Base-by-base conservation (phyloP, 1,140 invertebrate genomes). In the Melanaphis sacchari region DNA sequence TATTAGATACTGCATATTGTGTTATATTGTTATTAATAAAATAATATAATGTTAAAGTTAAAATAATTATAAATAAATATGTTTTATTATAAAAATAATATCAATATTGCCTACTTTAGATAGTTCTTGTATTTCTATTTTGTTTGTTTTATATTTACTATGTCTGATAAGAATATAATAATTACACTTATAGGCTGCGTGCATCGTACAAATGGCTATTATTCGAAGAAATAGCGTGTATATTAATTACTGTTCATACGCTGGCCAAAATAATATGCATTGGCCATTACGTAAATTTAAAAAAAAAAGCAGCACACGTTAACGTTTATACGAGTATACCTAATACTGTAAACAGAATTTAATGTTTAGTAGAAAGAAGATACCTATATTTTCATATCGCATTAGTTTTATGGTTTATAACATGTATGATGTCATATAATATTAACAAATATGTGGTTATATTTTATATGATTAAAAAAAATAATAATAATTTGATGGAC, bases 201-300 rank as follows among this genome's bases (percentile, higher is more conserved):
- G 11, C 31, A 4, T 0, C 0, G 31, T 15, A 3, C 9, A 9
- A 9, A 11, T 11, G 11, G n/a, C 4, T 31, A 1, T n/a, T 31
- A 31, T 66, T 66, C 15, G 15, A 15, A 66, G 4, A 66, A 66
- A 15, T n/a, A 49, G 46, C 15, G 31, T 66, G 59, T 31, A 9
- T 59, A 9, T 31, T 59, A 31, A 1, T 4, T 9, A 31, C 46
- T 49, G 8, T 26, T 31, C 15, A 18, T 59, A 59, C 8, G 54
- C 9, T 54, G 24, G 26, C 24, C 7, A 3, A 8, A 54, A 54
- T 54, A 31, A 9, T 54, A 26, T 26, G 24, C 24, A 54, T 54
- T 26, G 26, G 31, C 31, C 31, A 7, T 31, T 15, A 66, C 4
- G 59, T 66, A n/a, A 66, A 31, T 66, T 31, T 15, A n/a, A 66